Percentiles rank a stretch among this genome's conserved stretches.
phyloP scores from a whole-genome alignment of 2,113 vertebrate species.

The Crocuta crocuta region DNA sequence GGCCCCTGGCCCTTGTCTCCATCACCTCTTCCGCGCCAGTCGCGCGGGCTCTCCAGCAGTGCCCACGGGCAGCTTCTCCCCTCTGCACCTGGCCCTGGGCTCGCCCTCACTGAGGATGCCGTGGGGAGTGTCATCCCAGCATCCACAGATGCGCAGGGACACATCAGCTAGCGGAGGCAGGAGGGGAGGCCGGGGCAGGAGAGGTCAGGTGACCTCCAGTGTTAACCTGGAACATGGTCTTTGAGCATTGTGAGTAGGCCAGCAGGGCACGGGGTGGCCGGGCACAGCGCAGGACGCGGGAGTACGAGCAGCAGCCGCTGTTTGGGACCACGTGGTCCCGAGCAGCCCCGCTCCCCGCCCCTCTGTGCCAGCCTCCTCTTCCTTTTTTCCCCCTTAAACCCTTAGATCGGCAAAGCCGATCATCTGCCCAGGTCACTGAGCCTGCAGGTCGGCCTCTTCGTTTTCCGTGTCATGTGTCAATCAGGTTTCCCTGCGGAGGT shows the following conservation, averaged over 20 bases:
- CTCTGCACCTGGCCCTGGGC: neutral
- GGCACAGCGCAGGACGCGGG: fast-evolving
- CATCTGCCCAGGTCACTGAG: fast-evolving
- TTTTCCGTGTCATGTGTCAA: fast-evolving
- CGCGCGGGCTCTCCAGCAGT: neutral
- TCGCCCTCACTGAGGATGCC: fast-evolving
- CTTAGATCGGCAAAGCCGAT: neutral
- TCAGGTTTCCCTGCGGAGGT: neutral
- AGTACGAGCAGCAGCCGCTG: fast-evolving
- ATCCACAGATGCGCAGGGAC: neutral
- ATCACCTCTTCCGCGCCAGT: no score
- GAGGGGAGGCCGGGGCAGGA: neutral
- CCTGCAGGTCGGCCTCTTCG: fast-evolving
- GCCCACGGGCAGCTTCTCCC: neutral
- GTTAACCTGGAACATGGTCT: neutral
- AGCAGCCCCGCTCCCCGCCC: fast-evolving
- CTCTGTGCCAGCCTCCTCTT: neutral
- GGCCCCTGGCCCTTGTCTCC: neutral
- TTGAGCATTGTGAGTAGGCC: fast-evolving
- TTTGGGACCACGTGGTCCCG: fast-evolving
- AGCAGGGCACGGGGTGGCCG: fast-evolving
- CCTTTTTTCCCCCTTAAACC: neutral
- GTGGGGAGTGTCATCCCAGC: neutral
- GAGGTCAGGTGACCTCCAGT: neutral
- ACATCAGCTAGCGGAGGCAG: neutral